Conservation (phyloP, 1,140 invertebrate species). For the Ylistrum balloti region DNA sequence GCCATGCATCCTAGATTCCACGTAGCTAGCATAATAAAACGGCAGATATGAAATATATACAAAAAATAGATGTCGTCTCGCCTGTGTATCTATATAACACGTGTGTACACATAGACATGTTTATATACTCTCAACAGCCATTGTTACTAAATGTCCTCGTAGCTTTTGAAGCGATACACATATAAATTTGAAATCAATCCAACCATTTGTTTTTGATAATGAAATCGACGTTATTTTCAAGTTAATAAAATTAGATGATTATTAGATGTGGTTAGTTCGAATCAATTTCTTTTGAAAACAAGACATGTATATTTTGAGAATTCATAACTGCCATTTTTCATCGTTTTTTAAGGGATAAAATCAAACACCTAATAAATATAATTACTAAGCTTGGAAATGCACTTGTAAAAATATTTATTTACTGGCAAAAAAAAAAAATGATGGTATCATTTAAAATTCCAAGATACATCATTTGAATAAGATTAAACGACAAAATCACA, state of each 20-base stretch:
- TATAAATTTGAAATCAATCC: neutral
- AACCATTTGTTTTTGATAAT: too few species aligned
- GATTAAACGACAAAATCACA: constrained; percentile 13
- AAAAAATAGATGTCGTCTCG: neutral
- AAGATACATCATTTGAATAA: constrained; percentile 40
- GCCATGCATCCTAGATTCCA: constrained; percentile 1
- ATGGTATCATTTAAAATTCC: constrained; percentile 29
- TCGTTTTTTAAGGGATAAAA: too few species aligned
- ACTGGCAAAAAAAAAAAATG: constrained; percentile 36
- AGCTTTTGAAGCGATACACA: neutral
- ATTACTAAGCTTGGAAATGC: neutral
- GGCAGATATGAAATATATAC: constrained; percentile 34
- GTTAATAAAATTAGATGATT: neutral
- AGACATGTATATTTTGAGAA: neutral
- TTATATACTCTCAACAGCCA: neutral
- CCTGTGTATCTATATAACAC: neutral
- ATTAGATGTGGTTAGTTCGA: neutral
- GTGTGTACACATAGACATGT: neutral
- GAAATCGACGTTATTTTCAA: neutral
- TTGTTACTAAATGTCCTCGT: neutral
- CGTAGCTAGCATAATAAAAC: neutral
- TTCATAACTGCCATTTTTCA: neutral
- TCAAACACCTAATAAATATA: neutral
- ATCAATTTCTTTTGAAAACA: neutral
- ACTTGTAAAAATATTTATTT: constrained; percentile 40